Conservation (phyloP, 2,797 vertebrate genomes). For the Psittacula echo region DNA sequence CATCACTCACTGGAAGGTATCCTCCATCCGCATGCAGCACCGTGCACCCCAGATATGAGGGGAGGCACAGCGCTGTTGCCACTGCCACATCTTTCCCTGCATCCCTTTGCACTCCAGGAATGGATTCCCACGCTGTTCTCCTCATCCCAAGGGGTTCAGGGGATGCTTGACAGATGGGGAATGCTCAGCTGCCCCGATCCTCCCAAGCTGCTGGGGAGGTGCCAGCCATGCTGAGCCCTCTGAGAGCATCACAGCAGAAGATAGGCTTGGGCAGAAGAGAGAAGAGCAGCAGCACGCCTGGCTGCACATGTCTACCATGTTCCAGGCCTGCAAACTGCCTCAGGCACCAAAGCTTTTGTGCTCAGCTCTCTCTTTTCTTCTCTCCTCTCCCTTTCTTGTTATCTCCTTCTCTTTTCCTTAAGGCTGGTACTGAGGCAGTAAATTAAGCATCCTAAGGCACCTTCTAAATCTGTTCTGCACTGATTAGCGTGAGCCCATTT, state of each 20-base stretch:
- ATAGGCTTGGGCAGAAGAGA: background rate
- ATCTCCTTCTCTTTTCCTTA: background rate
- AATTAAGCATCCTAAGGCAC: constrained; percentile 72
- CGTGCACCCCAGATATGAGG: rapidly evolving
- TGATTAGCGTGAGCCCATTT: constrained; percentile 69
- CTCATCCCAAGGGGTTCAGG: rapidly evolving
- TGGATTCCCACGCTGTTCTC: background rate
- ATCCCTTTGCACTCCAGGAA: background rate
- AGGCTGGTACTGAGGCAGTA: constrained; percentile 55
- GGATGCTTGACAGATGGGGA: background rate
- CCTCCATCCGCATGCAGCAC: rapidly evolving
- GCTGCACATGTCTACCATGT: constrained; percentile 18
- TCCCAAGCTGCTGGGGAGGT: background rate
- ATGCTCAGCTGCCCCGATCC: background rate
- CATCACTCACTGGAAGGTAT: rapidly evolving
- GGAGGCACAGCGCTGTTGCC: background rate
- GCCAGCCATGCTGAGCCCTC: background rate
- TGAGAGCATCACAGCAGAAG: background rate
- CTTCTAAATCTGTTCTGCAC: constrained; percentile 74
- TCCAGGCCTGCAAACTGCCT: background rate
- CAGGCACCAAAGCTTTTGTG: background rate
- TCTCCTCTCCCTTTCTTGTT: background rate
- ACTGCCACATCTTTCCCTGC: background rate
- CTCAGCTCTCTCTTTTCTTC: background rate
- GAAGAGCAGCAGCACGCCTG: background rate